Percentiles rank a stretch among this genome's conserved stretches.
These are phyloP conservation scores for Autographa gamma DNA, from an alignment of 2,888 invertebrate genomes.

Conservation along the genomic window DNA sequence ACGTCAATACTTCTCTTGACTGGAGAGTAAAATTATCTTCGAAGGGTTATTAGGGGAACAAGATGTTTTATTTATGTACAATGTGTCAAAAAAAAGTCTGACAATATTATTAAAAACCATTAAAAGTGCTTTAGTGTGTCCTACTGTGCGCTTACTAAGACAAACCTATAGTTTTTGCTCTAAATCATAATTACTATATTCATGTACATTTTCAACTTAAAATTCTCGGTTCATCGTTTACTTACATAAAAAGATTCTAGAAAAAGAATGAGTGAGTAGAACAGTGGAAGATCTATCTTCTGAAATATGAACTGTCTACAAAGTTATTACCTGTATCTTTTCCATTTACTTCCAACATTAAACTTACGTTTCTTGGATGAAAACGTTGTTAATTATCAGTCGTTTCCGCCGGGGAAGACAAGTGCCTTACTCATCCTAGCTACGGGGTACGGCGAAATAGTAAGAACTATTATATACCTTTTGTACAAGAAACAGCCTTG, in stretches of 20 bases:
- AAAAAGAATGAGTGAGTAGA: neutral
- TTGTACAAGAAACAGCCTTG: neutral
- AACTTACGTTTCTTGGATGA: slow-evolving; percentile 4
- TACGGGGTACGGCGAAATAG: neutral
- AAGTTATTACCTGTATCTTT: slow-evolving; percentile 1
- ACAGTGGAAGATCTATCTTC: neutral
- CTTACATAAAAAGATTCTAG: neutral
- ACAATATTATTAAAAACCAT: too few species aligned
- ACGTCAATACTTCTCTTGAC: neutral
- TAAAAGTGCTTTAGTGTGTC: too few species aligned
- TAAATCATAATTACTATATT: too few species aligned
- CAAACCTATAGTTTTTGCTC: too few species aligned
- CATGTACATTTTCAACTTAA: too few species aligned
- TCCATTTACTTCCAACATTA: slow-evolving; percentile 1
- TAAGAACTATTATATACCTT: neutral
- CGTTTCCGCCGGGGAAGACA: neutral
- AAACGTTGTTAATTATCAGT: slow-evolving; percentile 4
- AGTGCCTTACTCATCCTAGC: slow-evolving; percentile 1
- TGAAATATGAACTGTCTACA: slow-evolving; percentile 4
- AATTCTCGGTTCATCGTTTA: neutral
- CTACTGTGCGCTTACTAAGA: too few species aligned
- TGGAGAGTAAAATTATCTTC: neutral
- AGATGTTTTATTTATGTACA: too few species aligned
- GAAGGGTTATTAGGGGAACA: too few species aligned
- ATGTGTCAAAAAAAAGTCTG: too few species aligned